A percentile compares a stretch with the other conserved stretches of the same genome.
Evolutionary conservation across 2,113 vertebrate genomes (phyloP).

Genomic region (Motacilla tschutschensis): DNA sequence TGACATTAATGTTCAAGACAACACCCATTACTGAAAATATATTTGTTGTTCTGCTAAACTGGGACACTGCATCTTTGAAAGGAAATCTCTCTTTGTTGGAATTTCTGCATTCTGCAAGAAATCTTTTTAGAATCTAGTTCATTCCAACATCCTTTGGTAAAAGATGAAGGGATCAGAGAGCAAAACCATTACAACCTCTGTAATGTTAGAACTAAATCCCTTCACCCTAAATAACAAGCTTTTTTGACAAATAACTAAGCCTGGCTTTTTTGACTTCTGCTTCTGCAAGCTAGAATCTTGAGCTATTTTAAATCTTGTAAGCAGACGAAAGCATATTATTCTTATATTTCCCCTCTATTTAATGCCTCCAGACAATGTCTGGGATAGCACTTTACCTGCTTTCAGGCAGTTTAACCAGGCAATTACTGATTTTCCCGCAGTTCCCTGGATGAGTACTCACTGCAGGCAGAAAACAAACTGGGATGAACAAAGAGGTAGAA

Average conservation of each 20-base stretch:
- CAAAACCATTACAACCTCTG: conserved; percentile 7
- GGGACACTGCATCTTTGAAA: not conserved
- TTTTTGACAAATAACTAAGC: not conserved
- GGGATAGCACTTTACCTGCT: not conserved
- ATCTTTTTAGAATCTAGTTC: not conserved
- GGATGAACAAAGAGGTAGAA: fast-evolving
- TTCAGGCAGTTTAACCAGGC: not conserved
- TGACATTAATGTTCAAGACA: not conserved
- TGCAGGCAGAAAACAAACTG: not conserved
- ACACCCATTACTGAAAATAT: not conserved
- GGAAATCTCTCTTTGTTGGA: not conserved
- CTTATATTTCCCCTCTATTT: not conserved
- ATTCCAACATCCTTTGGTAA: not conserved
- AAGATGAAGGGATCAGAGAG: conserved; percentile 47
- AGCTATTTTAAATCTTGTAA: conserved; percentile 41
- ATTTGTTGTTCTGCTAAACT: not conserved
- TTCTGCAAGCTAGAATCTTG: not conserved
- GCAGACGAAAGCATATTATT: conserved; percentile 7
- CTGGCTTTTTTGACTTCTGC: not conserved
- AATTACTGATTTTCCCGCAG: not conserved
- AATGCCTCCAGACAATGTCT: not conserved
- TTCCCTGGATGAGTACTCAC: not conserved
- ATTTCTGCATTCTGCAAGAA: not conserved
- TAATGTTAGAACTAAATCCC: conserved; percentile 26
- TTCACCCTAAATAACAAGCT: conserved; percentile 49